Conservation (phyloP, 2,888 invertebrate species). For the Patella ulyssiponensis region DNA sequence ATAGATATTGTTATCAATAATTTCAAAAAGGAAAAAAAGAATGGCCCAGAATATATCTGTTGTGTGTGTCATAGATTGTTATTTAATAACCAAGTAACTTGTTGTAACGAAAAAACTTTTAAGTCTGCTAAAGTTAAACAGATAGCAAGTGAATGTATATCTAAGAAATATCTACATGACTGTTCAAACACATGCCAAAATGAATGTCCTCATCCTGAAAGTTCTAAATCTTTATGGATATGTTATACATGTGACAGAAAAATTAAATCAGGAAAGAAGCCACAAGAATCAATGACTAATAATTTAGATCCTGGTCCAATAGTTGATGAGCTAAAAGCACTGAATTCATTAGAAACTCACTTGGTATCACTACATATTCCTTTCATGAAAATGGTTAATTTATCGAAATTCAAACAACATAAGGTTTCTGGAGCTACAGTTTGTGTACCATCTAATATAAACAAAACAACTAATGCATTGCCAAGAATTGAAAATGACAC, state of each 20-base stretch:
- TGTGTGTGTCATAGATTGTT: too few species aligned
- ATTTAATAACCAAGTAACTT: too few species aligned
- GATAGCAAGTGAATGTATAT: neutral
- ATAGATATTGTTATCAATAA: too few species aligned
- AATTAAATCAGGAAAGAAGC: neutral
- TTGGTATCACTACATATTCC: conserved; percentile 6
- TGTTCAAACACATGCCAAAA: neutral
- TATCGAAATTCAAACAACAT: conserved; percentile 1
- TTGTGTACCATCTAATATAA: conserved; percentile 12
- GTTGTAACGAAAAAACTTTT: too few species aligned
- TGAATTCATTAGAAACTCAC: conserved; percentile 1
- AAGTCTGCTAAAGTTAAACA: neutral
- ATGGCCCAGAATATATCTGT: too few species aligned
- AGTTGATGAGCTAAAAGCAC: neutral
- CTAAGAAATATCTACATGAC: neutral
- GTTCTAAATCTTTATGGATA: neutral
- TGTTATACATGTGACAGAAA: neutral
- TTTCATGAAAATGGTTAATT: conserved; percentile 3
- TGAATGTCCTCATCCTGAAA: neutral
- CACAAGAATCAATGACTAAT: neutral
- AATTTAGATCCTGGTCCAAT: neutral
- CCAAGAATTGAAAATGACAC: neutral
- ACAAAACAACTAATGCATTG: neutral
- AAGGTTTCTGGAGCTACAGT: neutral
- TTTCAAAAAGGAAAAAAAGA: too few species aligned